Percentiles rank a stretch among this genome's conserved stretches.
Conservation (phyloP, 2,797 vertebrate genomes). For the Halcyon chelicuti region DNA sequence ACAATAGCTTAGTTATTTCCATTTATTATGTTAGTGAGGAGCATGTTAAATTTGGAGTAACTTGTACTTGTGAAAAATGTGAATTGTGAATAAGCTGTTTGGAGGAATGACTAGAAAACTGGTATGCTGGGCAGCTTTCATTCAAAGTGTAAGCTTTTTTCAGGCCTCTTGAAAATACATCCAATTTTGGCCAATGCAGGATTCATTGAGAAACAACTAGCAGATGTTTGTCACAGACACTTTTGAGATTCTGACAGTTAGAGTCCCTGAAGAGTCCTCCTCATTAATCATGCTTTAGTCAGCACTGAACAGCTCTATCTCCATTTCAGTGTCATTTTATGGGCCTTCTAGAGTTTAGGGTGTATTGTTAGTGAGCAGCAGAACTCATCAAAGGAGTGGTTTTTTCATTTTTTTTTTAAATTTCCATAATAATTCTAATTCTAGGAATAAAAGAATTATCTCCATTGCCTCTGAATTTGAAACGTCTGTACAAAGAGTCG, state of each 20-base stretch:
- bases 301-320: neutral
- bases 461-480: conserved; percentile 90
- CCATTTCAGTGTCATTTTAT: neutral
- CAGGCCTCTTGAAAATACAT: neutral
- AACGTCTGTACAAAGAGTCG: conserved; percentile 90
- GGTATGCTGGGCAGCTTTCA: neutral
- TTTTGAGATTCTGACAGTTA: neutral
- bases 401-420: neutral
- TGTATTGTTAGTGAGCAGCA: neutral
- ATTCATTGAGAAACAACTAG: neutral
- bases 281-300: neutral
- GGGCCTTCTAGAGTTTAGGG: neutral
- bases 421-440: conserved; percentile 44
- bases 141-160: neutral
- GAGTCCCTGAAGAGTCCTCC: neutral
- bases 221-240: neutral
- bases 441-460: conserved; percentile 93
- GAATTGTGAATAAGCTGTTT: neutral
- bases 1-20: neutral
- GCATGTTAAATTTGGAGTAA: neutral
- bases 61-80: neutral
- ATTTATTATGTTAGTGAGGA: neutral
- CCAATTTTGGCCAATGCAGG: neutral
- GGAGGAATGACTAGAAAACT: neutral
- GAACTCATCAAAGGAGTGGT: neutral